Percentiles rank a stretch among this genome's conserved stretches.
phyloP scores from a whole-genome alignment of 1,140 invertebrate genomes.

The Drosophila biarmipes region DNA sequence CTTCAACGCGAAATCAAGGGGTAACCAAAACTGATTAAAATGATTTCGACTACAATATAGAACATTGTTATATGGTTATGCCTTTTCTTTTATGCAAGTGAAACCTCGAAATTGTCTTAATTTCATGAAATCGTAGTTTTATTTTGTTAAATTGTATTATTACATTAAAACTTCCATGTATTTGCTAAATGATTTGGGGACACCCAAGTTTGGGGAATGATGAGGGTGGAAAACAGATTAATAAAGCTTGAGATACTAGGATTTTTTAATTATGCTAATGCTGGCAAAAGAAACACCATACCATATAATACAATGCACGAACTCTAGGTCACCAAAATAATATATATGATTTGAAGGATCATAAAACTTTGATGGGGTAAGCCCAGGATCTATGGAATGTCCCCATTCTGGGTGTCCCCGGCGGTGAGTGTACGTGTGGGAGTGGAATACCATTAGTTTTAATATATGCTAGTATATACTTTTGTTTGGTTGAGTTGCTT shows the following conservation, averaged over 20 bases:
- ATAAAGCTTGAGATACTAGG: background rate
- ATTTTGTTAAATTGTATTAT: slow-evolving; percentile 38
- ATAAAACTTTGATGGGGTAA: background rate
- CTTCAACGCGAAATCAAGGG: slow-evolving; percentile 18
- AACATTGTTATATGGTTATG: slow-evolving; percentile 32
- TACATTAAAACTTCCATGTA: slow-evolving; percentile 14
- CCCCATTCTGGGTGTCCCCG: slow-evolving; percentile 6
- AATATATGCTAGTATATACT: slow-evolving; percentile 27
- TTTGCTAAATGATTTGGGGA: slow-evolving; percentile 45
- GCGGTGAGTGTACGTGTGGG: slow-evolving; percentile 18
- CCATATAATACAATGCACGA: background rate
- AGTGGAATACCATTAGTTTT: slow-evolving; percentile 55
- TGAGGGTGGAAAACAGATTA: background rate
- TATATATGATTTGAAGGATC: background rate
- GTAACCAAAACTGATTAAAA: slow-evolving; percentile 38
- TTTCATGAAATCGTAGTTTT: slow-evolving; percentile 76
- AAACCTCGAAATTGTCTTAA: slow-evolving; percentile 81
- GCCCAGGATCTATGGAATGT: background rate
- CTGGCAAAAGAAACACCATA: background rate
- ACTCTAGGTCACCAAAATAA: background rate
- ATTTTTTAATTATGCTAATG: background rate
- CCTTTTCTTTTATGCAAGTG: slow-evolving; percentile 62
- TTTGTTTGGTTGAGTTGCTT: slow-evolving; percentile 52
- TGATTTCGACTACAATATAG: slow-evolving; percentile 54
- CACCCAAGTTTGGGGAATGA: slow-evolving; percentile 4